Percentiles rank a stretch among this genome's conserved stretches.
phyloP scores from a whole-genome alignment of 2,888 invertebrate species.

The Phortica okadai region DNA sequence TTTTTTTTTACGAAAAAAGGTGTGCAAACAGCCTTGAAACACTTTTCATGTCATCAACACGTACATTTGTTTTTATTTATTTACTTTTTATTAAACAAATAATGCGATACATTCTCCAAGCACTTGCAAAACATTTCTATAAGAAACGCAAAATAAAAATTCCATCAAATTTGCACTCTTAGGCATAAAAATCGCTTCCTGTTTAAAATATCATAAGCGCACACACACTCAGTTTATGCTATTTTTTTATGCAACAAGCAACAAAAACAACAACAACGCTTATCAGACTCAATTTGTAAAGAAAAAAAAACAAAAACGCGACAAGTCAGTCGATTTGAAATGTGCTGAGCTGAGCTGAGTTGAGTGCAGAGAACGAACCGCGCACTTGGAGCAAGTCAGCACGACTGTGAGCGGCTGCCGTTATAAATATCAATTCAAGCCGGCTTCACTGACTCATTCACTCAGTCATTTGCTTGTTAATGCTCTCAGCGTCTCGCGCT shows the following conservation, averaged over 20 bases:
- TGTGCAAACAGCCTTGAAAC: conserved; percentile 23
- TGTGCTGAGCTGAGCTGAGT: conserved; percentile 12
- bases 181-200: conserved; percentile 54
- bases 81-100: neutral
- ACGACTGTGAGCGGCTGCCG: neutral
- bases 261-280: neutral
- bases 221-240: conserved; percentile 55
- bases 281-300: neutral
- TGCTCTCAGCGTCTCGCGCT: neutral
- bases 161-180: conserved; percentile 7
- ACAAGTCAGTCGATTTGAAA: conserved; percentile 12
- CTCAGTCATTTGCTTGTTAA: neutral
- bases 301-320: conserved; percentile 4
- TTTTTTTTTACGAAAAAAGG: neutral
- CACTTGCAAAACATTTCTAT: neutral
- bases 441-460: conserved; percentile 10
- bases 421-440: conserved; percentile 20
- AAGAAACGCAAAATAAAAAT: conserved; percentile 27
- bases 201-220: conserved; percentile 40
- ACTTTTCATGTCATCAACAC: conserved; percentile 4
- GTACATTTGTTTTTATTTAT: neutral
- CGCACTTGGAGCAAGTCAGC: neutral
- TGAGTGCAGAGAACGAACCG: neutral
- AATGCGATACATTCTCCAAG: neutral
- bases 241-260: conserved; percentile 59